phyloP scores from a whole-genome alignment of 1,140 invertebrate species.

The Radopholus similis region DNA sequence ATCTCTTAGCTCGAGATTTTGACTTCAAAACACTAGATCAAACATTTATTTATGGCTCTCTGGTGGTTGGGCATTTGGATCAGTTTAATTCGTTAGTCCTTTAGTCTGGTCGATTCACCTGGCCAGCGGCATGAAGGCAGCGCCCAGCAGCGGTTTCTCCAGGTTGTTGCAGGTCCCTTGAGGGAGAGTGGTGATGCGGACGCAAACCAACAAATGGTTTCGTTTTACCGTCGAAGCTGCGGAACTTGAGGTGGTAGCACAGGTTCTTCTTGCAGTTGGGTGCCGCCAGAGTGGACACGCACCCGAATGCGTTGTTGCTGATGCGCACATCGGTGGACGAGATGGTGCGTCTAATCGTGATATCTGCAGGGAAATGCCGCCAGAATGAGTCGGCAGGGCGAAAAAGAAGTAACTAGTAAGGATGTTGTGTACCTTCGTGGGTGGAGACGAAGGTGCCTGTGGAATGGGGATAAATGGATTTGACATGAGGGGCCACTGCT shows the following conservation, averaged over 20 bases:
- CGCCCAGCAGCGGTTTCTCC: conserved; percentile 80
- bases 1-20: too few species aligned
- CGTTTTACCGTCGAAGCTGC: conserved; percentile 80
- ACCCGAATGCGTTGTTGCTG: conserved; percentile 56
- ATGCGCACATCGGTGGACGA: conserved; percentile 55
- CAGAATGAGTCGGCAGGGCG: too few species aligned
- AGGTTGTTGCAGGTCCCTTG: conserved; percentile 86
- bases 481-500: neutral
- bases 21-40: too few species aligned
- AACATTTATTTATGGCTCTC: too few species aligned
- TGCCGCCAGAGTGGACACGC: conserved; percentile 42
- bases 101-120: neutral
- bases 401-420: too few species aligned
- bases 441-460: conserved; percentile 52
- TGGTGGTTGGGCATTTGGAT: too few species aligned
- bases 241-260: conserved; percentile 71
- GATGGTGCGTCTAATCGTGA: conserved; percentile 40
- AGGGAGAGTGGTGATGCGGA: too few species aligned
- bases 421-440: conserved; percentile 46
- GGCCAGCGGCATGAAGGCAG: conserved; percentile 81
- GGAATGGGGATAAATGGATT: too few species aligned
- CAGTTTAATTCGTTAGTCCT: neutral
- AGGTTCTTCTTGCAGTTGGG: conserved; percentile 54
- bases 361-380: conserved; percentile 36
- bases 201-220: too few species aligned